Evolutionary conservation across 2,888 invertebrate species (phyloP), one percentile per base, ranked within the genome.

Genomic region (Priocnemis perturbator): DNA sequence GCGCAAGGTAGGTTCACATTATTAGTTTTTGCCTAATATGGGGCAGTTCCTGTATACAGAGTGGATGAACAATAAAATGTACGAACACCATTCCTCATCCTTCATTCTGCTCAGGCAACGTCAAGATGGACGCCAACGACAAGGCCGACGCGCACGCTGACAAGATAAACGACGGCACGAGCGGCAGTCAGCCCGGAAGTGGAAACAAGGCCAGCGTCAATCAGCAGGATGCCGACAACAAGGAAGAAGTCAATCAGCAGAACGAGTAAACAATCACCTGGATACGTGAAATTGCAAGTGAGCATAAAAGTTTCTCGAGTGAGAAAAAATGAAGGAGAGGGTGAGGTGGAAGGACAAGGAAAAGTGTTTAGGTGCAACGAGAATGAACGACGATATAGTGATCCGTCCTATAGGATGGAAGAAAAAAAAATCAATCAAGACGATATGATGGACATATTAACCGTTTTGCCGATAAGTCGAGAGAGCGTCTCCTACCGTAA

Each of bases 241-340:
- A 89, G 78, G 88, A 89, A 77, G 89, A 89, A 84, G 87, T 89
- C 74, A 87, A 85, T 75, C 88, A 87, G 70, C 89, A 88, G 82
- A 89, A 88, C 69, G 88, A 88, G 78, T 88, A 86, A 86, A 76
- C 68, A n/a, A n/a, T n/a, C n/a, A n/a, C n/a, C n/a, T n/a, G n/a
- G n/a, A 69, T 74, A 73, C 71, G 64, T 44, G 63, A 48, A 64
- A 60, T 65, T 65, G 68, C 53, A 26, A 56, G 59, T 52, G 57
- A 65, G 64, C 60, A 65, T 53, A 62, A 44, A 52, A n/a, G 15
- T 52, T 7, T 52, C 45, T 44, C 69, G 88, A 88, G 78, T 88
- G 86, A 17, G 17, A 47, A 7, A 47, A 47, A 9, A 47, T 3
- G n/a, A 15, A 47, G 26, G 5, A 26, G 26, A n/a, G n/a, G n/a